phyloP scores from a whole-genome alignment of 2,113 vertebrate genomes.

The Hassar affinis region DNA sequence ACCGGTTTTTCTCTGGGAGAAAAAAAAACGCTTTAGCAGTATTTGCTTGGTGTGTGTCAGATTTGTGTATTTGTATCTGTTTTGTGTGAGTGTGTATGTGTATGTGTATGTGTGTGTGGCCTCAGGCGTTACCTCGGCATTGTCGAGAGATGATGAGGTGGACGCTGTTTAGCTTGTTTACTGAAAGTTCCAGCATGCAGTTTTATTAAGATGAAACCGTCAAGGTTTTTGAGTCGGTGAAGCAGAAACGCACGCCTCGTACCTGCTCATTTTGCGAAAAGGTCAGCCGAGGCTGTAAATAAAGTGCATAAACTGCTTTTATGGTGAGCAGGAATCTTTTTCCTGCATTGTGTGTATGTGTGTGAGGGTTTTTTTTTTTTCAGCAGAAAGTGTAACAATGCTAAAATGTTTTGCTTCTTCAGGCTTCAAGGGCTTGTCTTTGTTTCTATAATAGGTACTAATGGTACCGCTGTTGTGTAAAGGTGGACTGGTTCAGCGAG shows the following conservation, averaged over 20 bases:
- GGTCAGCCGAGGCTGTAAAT: conserved; percentile 61
- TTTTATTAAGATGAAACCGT: conserved; percentile 73
- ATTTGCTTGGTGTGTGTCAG: conserved; percentile 61
- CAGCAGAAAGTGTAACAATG: too few species aligned
- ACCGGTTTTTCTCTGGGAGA: too few species aligned
- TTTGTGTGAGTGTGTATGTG: conserved; percentile 55
- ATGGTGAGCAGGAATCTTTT: background rate
- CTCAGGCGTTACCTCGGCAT: conserved; percentile 68
- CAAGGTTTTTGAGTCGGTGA: conserved; percentile 47
- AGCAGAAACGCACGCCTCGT: conserved; percentile 61
- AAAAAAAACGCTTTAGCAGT: background rate
- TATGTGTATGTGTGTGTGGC: conserved; percentile 61
- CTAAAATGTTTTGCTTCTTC: too few species aligned
- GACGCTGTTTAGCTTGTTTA: conserved; percentile 64
- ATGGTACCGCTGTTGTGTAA: background rate
- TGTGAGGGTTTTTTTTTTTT: too few species aligned
- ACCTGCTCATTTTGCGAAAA: conserved; percentile 60
- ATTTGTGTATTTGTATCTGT: conserved; percentile 51
- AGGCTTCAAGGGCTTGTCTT: background rate
- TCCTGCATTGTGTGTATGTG: background rate
- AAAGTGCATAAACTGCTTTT: conserved; percentile 55
- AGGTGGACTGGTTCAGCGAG: background rate
- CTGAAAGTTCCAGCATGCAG: conserved; percentile 55
- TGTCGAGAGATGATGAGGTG: conserved; percentile 63
- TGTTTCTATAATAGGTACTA: background rate